These are phyloP conservation scores for Ctenosaura bakeri DNA, from an alignment of 2,797 vertebrate genomes.

Conservation along the genomic window DNA sequence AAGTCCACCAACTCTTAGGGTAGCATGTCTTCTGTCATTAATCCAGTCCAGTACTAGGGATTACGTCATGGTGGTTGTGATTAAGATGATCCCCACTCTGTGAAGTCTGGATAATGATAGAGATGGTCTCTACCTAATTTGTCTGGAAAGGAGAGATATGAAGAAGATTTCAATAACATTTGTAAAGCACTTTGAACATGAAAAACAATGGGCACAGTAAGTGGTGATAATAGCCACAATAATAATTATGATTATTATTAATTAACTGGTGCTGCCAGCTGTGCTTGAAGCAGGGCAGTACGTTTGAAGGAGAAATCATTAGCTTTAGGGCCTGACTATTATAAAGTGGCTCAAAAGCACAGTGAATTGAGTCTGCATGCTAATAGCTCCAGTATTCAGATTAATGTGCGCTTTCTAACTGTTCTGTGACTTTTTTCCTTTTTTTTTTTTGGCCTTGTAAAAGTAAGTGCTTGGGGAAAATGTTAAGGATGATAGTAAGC, in stretches of 20 bases:
- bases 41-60: too few relatives aligned
- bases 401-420: slow-evolving; percentile 33
- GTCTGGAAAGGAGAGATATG: slow-evolving; percentile 25
- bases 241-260: slow-evolving; percentile 56
- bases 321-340: slow-evolving; percentile 43
- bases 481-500: slow-evolving; percentile 15
- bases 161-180: slow-evolving; percentile 50
- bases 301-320: slow-evolving; percentile 44
- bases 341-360: slow-evolving; percentile 48
- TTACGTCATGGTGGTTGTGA: not conserved
- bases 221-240: slow-evolving; percentile 50
- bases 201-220: slow-evolving; percentile 26
- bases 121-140: slow-evolving; percentile 18
- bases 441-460: not conserved
- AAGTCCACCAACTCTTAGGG: too few relatives aligned
- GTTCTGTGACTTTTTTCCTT: too few relatives aligned
- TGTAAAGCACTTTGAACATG: slow-evolving; percentile 45
- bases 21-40: not conserved
- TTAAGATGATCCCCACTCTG: not conserved
- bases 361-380: not conserved
- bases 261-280: slow-evolving; percentile 53
- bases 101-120: slow-evolving; percentile 38
- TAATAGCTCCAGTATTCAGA: slow-evolving; percentile 30
- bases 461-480: slow-evolving; percentile 24
- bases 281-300: slow-evolving; percentile 21